Evolutionary conservation across 1,140 invertebrate genomes (phyloP).

Genomic region (Drosophila prosaltans): DNA sequence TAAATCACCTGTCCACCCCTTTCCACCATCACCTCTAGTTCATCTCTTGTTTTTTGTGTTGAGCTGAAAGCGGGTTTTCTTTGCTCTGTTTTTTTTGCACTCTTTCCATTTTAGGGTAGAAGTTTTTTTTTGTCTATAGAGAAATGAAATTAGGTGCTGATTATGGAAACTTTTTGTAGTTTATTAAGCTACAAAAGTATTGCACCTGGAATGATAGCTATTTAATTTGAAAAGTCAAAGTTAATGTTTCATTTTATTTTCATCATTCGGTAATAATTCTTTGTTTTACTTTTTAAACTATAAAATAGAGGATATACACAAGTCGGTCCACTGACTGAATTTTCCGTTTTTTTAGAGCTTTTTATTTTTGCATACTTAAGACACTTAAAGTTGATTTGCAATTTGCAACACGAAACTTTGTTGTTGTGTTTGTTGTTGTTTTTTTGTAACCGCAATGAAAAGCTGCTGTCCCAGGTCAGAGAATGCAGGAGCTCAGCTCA

Average conservation of each 20-base stretch:
- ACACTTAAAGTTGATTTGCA: conserved; percentile 53
- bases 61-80: neutral
- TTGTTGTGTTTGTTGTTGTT: conserved; percentile 27
- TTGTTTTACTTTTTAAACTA: neutral
- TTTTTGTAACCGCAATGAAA: conserved; percentile 60
- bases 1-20: conserved; percentile 67
- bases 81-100: conserved; percentile 6
- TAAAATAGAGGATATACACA: neutral
- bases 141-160: too few species aligned
- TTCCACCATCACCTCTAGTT: neutral
- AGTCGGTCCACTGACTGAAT: neutral
- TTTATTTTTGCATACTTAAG: conserved; percentile 49
- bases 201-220: too few species aligned
- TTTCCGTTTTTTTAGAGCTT: neutral
- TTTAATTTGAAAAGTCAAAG: too few species aligned
- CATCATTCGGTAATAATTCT: too few species aligned
- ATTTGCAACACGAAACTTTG: conserved; percentile 45
- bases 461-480: conserved; percentile 36
- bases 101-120: neutral
- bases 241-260: too few species aligned
- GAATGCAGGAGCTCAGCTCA: conserved; percentile 9
- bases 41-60: conserved; percentile 19
- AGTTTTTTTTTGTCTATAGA: too few species aligned
- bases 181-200: too few species aligned
- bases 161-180: neutral